These are phyloP conservation scores for Thalassophryne amazonica DNA, from an alignment of 2,797 vertebrate genomes.

Conservation along the genomic window DNA sequence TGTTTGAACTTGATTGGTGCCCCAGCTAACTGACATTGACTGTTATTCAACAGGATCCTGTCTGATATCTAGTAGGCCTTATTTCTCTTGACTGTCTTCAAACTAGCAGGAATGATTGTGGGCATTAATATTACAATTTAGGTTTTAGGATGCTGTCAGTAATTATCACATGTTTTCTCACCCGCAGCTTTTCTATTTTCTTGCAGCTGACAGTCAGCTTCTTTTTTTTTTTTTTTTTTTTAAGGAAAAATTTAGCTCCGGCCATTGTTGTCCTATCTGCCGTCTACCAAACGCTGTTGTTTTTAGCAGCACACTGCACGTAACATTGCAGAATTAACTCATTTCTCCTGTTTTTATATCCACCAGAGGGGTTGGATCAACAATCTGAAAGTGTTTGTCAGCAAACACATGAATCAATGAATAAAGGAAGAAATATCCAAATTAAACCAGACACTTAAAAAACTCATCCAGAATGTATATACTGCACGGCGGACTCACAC, in stretches of 20 bases:
- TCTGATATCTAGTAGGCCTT: conserved; percentile 41
- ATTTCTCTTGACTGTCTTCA: conserved; percentile 56
- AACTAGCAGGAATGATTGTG: conserved; percentile 24
- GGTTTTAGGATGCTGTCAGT: conserved; percentile 47
- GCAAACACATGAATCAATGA: not conserved
- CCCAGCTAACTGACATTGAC: conserved; percentile 14
- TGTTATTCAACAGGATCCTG: not conserved
- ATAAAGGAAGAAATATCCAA: not conserved
- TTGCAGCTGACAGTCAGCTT: too few species aligned
- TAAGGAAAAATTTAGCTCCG: conserved; percentile 19
- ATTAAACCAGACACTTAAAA: not conserved
- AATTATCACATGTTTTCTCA: conserved; percentile 44
- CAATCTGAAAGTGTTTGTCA: not conserved
- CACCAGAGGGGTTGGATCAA: not conserved
- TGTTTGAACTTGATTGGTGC: not conserved
- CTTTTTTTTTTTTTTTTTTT: conserved; percentile 19
- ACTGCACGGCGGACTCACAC: too few species aligned
- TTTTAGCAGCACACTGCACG: conserved; percentile 3
- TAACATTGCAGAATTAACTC: conserved; percentile 2
- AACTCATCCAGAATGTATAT: not conserved
- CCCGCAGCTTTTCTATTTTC: conserved; percentile 23
- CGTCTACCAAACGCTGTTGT: conserved; percentile 30
- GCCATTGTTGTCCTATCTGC: conserved; percentile 46
- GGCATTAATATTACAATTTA: conserved; percentile 58
- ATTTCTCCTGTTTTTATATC: not conserved